phyloP scores from a whole-genome alignment of 2,113 vertebrate genomes.

The Guaruba guarouba region DNA sequence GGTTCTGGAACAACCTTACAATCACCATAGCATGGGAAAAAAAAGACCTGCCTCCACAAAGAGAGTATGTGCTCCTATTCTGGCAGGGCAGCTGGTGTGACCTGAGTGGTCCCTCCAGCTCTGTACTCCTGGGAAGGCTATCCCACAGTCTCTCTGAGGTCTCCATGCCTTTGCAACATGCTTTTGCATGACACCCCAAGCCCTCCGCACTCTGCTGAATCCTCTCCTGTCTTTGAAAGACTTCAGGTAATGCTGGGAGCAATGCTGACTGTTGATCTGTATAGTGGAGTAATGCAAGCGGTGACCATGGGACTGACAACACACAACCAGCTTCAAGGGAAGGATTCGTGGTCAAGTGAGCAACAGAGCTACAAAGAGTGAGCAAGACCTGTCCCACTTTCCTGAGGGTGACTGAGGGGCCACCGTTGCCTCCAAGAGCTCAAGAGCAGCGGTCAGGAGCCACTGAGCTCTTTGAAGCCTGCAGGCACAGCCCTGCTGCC shows the following conservation, averaged over 20 bases:
- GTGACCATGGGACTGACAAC: accelerated
- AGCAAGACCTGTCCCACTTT: neutral
- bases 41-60: neutral
- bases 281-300: accelerated
- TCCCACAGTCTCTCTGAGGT: neutral
- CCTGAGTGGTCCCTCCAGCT: neutral
- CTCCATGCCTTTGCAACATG: neutral
- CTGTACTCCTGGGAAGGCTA: neutral
- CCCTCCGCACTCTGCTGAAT: neutral
- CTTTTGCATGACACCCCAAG: neutral
- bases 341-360: neutral
- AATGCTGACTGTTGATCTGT: neutral
- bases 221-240: neutral
- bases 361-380: neutral
- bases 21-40: neutral
- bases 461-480: neutral
- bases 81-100: neutral
- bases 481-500: neutral
- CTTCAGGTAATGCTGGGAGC: neutral
- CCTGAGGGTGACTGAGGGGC: neutral
- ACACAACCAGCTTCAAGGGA: neutral
- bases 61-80: neutral
- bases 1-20: neutral
- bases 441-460: neutral
- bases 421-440: neutral